Base-by-base conservation (phyloP, 2,797 vertebrate species). In the Malurus leucopterus region DNA sequence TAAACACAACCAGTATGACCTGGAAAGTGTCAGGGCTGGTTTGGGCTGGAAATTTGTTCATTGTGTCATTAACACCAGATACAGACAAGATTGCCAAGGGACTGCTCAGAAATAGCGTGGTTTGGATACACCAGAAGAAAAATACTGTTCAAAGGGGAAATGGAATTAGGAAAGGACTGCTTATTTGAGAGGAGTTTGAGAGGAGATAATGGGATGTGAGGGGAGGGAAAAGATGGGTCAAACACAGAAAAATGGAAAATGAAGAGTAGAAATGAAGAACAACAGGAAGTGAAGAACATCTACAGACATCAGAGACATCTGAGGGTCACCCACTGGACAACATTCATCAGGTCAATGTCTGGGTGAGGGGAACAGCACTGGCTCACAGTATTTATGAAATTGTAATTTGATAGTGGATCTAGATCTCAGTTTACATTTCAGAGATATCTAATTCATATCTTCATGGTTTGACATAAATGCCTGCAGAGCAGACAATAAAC, bases 361-460 rank as follows among this genome's bases (percentile, higher is more conserved):
- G 8, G 18, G 4, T 1, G 9, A 5, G 2, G 1, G 2, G 8
- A 50, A 65, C 4, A 69, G 3, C 12, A 47, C 12, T 50, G 10
- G 1, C 6, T 41, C 3, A 2, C 16, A 34, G 6, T 27, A 27
- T 44, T 29, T 36, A 32, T 6, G 50, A 5, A 54, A 32, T 1
- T 44, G 4, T 3, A 24, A 47, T 43, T 44, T 49, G 41, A 36
- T 49, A 62, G 20, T 54, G 20, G 9, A 49, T 34, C 15, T 50
- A 40, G 5, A 55, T 26, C 7, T 54, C 27, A 29, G 15, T 15
- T 46, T 51, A 29, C 3, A 49, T 49, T 67, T 68, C 69, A 74
- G 41, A 49, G 15, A 23, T 61, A 24, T 34, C 34, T 13, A 40
- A 65, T 69, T 53, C 32, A 51, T 29, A 57, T 2, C n/a, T 64